These are phyloP conservation scores for Choloepus didactylus DNA, from an alignment of 2,797 vertebrate species.

Conservation along the genomic window DNA sequence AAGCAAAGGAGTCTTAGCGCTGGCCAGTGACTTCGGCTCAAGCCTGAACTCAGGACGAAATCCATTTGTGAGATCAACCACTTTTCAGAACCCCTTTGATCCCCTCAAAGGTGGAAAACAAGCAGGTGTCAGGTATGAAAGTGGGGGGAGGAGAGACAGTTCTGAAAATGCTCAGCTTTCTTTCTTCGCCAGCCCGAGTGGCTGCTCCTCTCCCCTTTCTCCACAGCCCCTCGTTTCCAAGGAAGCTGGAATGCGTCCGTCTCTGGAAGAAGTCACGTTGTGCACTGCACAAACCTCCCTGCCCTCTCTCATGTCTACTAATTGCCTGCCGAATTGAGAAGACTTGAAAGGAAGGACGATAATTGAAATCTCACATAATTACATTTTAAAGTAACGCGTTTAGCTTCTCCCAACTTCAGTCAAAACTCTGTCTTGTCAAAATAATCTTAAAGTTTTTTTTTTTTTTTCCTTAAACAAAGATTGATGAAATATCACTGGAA, in stretches of 20 bases:
- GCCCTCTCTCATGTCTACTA: slow-evolving; percentile 33
- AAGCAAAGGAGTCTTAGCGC: background rate
- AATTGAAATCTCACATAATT: slow-evolving; percentile 82
- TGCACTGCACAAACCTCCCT: fast-evolving
- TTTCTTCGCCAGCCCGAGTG: background rate
- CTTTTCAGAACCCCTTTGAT: background rate
- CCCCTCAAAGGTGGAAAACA: background rate
- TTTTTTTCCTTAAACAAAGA: slow-evolving; percentile 33
- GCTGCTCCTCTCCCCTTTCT: fast-evolving
- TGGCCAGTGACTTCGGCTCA: fast-evolving
- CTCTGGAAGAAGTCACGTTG: background rate
- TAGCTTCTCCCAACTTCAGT: slow-evolving; percentile 73
- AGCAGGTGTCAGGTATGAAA: background rate
- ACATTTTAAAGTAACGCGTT: slow-evolving; percentile 80
- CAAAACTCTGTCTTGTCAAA: slow-evolving; percentile 81
- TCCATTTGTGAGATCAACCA: fast-evolving
- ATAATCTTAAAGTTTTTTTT: slow-evolving; percentile 66
- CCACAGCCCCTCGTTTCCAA: background rate
- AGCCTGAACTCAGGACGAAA: background rate
- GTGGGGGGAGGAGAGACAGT: background rate
- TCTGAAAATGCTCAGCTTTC: fast-evolving
- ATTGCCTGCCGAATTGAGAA: slow-evolving; percentile 66
- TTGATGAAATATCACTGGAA: slow-evolving; percentile 70
- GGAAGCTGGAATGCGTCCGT: background rate
- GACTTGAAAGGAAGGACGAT: slow-evolving; percentile 64